Evolutionary conservation across 2,113 vertebrate genomes (phyloP), one percentile per base, ranked within the genome.

Genomic region (Argyrosomus japonicus): DNA sequence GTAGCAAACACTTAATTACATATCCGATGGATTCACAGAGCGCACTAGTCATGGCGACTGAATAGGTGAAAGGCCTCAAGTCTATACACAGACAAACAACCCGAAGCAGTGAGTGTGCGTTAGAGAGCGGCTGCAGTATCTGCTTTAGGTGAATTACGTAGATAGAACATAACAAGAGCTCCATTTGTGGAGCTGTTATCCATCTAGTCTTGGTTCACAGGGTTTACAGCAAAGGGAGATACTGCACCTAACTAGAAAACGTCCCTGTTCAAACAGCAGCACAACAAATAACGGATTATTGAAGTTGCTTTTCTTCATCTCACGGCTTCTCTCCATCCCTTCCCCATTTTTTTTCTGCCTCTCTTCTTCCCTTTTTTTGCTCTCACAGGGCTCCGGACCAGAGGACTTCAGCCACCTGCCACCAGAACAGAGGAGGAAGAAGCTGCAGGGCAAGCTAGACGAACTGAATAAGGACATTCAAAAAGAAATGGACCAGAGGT

Each of bases 361-460:
- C 10, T 29, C 1, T 17, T 14, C 27, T n/a, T 51, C 6, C 7
- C 21, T 3, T 7, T 47, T 36, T 36, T 74, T 51, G 15, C 13
- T 50, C 2, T 91, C 51, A 54, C 90, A 99, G 98, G 98, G 98
- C 27, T 96, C 97, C 0, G 96, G 96, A n/a, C 97, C 98, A 0
- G 98, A 99, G 84, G 98, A 99, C 87, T 99, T 98, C 94, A 99
- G 98, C 94, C 96, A 99, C 91, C 95, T 99, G 61, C 98, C 98
- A 0, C 98, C 98, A 0, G 98, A 99, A 82, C 98, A 99, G 86
- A 96, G 98, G 62, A 96, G 98, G 89, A 99, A 99, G 94, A 99
- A 98, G 85, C 96, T 99, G 23, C 98, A 99, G 86, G 96, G 97
- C 29, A 99, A 98, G 88, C 95, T 99, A 0, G 97, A 99, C 45